Base-by-base conservation (phyloP, 2,888 invertebrate genomes). In the Megamerina dolium region DNA sequence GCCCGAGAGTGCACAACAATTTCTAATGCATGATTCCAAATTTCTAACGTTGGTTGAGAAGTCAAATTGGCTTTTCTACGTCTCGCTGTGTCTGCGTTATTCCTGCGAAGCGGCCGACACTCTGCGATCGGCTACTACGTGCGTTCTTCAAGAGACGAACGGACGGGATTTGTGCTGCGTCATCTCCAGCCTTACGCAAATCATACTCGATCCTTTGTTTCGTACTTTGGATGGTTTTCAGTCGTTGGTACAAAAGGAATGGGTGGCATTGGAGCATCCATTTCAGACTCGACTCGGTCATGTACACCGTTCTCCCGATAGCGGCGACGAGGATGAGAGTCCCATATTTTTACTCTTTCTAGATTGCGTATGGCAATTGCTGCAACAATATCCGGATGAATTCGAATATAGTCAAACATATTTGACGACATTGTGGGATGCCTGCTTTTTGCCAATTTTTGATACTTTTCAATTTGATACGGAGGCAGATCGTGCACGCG, bases 381-480 rank as follows among this genome's bases (percentile, higher is more conserved):
- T 83, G 55, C 82, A 83, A 56, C 94, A 95, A 74, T 91, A 83
- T 72, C 93, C 93, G 0, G 77, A 83, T 1, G 81, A 85, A 55
- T 94, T 96, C 73, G 89, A 93, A 73, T 92, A 89, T 74, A 85
- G 90, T 14, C 91, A 93, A 73, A 89, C 88, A 0, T 93, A 92
- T 72, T 79, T 97, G 53, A 90, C 91, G 1, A 85, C 90, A 0
- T 68, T 96, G 19, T 94, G 94, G 92, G 95, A 96, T 72, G 80
- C 86, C 21, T 81, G 85, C 12, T 87, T 90, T 59, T 77, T 91
- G 55, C 89, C 93, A 10, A 76, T 94, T 39, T 93, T 93, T 63
- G 91, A 92, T 58, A 93, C 93, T 27, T 95, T 95, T 74, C 78
- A 94, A 46, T 94, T 94, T 64, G 90, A 93, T 70, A 85, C 83